Evolutionary conservation across 2,797 vertebrate species (phyloP).

Genomic region (Malurus splendens): DNA sequence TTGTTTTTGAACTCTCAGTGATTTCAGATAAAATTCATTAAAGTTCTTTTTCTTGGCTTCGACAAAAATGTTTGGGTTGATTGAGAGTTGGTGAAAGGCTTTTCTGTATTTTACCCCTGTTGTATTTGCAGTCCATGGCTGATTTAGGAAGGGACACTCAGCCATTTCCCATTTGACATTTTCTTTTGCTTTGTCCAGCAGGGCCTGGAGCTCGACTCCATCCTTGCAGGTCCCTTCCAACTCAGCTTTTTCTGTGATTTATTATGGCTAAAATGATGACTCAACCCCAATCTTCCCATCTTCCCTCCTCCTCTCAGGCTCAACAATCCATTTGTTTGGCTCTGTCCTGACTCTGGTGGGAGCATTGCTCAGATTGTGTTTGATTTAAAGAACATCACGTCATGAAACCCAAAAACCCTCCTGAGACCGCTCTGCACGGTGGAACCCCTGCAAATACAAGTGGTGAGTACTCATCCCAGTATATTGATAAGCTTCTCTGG

Average conservation of each 20-base stretch:
- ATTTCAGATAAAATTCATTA: not conserved
- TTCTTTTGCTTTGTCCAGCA: not conserved
- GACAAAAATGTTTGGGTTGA: not conserved
- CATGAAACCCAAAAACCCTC: not conserved
- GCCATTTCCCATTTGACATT: not conserved
- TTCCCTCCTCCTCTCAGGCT: not conserved
- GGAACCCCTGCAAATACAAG: not conserved
- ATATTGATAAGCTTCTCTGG: not conserved
- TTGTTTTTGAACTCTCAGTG: not conserved
- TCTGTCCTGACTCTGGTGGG: accelerated
- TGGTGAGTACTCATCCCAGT: not conserved
- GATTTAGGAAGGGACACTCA: not conserved
- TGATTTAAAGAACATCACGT: not conserved
- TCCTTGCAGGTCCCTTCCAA: not conserved
- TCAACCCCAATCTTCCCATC: not conserved
- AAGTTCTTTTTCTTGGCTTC: not conserved
- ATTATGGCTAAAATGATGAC: not conserved
- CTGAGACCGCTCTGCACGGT: not conserved
- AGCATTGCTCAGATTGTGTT: not conserved
- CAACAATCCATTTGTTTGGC: not conserved
- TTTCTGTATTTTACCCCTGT: not conserved
- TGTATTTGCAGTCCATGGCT: not conserved
- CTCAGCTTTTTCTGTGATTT: not conserved
- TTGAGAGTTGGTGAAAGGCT: not conserved
- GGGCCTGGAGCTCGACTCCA: too few species aligned